phyloP scores from a whole-genome alignment of 2,113 vertebrate genomes.

The Sapayoa aenigma region DNA sequence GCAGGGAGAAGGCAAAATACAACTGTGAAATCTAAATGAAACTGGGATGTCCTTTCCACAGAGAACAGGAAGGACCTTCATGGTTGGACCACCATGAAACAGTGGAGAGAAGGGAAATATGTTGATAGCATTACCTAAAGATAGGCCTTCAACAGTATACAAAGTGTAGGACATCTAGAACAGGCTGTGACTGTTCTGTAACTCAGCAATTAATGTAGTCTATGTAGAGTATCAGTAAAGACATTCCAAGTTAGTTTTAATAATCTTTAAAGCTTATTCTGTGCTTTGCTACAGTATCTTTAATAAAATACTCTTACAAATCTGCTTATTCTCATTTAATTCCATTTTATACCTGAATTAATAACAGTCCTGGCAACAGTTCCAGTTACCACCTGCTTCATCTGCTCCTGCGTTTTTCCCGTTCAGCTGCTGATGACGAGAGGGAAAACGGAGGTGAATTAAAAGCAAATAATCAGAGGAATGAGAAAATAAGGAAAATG shows the following conservation, averaged over 20 bases:
- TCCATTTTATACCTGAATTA: neutral
- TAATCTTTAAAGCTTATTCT: conserved; percentile 55
- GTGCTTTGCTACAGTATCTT: conserved; percentile 51
- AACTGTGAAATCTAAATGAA: neutral
- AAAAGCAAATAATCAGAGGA: neutral
- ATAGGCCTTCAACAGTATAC: neutral
- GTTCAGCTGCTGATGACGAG: neutral
- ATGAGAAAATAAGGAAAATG: neutral
- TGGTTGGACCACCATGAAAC: neutral
- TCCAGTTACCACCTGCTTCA: neutral
- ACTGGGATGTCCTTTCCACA: neutral
- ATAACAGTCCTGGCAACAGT: neutral
- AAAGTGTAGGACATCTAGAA: conserved; percentile 10
- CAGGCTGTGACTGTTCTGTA: conserved; percentile 62
- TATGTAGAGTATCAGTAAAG: neutral
- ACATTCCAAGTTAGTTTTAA: conserved; percentile 46
- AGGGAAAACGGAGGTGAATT: neutral
- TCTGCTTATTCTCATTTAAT: conserved; percentile 64
- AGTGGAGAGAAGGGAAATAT: neutral
- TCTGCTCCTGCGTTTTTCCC: neutral
- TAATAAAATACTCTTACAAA: conserved; percentile 62
- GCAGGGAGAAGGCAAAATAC: neutral
- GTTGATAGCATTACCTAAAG: neutral
- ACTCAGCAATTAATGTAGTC: conserved; percentile 57
- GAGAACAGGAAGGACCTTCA: neutral